Evolutionary conservation across 2,888 invertebrate species (phyloP).

Genomic region (Ochropleura plecta): DNA sequence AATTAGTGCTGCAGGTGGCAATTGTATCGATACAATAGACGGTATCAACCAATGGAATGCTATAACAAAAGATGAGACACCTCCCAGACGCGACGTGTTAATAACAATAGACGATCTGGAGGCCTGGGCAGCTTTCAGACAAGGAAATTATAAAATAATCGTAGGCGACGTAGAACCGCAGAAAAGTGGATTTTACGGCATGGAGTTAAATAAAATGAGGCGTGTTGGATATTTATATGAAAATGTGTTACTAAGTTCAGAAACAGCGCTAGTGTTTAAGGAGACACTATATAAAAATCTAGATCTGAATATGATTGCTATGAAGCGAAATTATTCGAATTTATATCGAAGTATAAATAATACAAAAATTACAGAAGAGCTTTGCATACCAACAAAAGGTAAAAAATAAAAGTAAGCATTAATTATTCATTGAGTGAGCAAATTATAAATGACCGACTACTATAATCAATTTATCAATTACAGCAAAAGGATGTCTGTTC

Average conservation of each 20-base stretch:
- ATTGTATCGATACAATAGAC: conserved; percentile 84
- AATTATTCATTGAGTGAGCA: not conserved
- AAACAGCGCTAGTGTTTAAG: conserved; percentile 70
- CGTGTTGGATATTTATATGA: conserved; percentile 68
- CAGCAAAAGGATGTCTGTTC: conserved; percentile 78
- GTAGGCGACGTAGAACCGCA: conserved; percentile 69
- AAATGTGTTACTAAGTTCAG: conserved; percentile 68
- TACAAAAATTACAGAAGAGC: conserved; percentile 34
- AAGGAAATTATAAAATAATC: conserved; percentile 77
- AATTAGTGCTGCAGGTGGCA: conserved; percentile 77
- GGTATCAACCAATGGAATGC: conserved; percentile 92
- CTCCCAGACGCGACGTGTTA: conserved; percentile 84
- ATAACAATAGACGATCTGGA: conserved; percentile 88
- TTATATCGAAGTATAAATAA: conserved; percentile 30
- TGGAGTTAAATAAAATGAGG: conserved; percentile 65
- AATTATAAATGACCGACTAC: not conserved
- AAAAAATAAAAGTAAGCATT: conserved; percentile 20
- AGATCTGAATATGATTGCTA: conserved; percentile 64
- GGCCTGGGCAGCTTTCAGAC: conserved; percentile 80
- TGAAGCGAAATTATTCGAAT: conserved; percentile 67
- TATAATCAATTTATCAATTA: conserved; percentile 47
- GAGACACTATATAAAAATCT: conserved; percentile 69
- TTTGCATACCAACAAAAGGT: conserved; percentile 76
- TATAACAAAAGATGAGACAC: conserved; percentile 81
- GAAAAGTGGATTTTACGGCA: conserved; percentile 69